phyloP scores from a whole-genome alignment of 2,113 vertebrate genomes.

The Puffinus mauretanicus region DNA sequence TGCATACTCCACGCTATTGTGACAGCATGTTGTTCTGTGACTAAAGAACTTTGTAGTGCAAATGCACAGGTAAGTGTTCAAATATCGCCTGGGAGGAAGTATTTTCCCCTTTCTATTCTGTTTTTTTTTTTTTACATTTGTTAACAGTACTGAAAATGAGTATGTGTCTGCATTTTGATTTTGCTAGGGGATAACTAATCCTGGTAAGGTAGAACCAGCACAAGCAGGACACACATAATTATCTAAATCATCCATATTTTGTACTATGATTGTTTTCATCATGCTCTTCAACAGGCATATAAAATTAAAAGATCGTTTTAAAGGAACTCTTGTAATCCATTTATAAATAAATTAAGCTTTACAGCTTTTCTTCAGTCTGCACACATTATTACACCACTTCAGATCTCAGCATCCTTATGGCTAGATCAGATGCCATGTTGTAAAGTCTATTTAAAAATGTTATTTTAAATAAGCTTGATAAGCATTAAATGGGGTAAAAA shows the following conservation, averaged over 20 bases:
- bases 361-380: background rate
- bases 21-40: background rate
- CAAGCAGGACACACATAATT: background rate
- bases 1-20: background rate
- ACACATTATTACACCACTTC: background rate
- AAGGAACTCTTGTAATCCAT: slow-evolving; percentile 29
- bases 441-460: background rate
- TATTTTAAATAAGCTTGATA: slow-evolving; percentile 3
- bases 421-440: background rate
- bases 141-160: background rate
- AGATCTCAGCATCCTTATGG: background rate
- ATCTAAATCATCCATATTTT: slow-evolving; percentile 1
- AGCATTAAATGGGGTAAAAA: slow-evolving; percentile 23
- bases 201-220: background rate
- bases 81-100: background rate
- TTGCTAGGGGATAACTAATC: background rate
- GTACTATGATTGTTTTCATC: background rate
- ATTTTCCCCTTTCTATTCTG: background rate
- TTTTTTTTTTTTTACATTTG: background rate
- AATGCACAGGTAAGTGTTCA: background rate
- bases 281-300: background rate
- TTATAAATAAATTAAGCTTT: slow-evolving; percentile 49
- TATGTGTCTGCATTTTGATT: background rate
- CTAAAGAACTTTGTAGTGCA: background rate
- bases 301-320: slow-evolving; percentile 33